Conservation (phyloP, 1,140 invertebrate species). For the Halictus rubicundus region DNA sequence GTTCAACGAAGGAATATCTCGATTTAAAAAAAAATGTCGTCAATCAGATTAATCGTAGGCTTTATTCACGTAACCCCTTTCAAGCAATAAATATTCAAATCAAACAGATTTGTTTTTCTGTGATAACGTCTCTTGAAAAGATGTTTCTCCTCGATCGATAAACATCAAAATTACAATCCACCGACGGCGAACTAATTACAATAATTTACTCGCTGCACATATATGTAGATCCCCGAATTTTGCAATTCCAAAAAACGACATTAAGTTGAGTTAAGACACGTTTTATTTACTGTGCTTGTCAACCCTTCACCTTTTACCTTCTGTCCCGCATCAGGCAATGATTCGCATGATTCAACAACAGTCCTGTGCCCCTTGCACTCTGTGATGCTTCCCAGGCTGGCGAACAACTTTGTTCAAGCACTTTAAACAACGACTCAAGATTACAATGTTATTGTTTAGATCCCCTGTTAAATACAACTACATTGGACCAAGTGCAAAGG, state of each 20-base stretch:
- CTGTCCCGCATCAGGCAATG: neutral
- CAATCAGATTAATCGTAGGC: slow-evolving; percentile 29
- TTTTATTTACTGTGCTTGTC: slow-evolving; percentile 1
- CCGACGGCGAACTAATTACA: neutral
- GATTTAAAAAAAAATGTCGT: slow-evolving; percentile 2
- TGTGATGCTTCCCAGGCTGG: neutral
- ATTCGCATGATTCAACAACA: neutral
- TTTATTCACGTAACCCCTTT: slow-evolving; percentile 28
- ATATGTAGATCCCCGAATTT: neutral
- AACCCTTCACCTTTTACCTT: slow-evolving; percentile 10
- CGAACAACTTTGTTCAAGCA: no score
- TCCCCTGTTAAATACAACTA: no score
- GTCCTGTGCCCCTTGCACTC: neutral
- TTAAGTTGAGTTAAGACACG: neutral
- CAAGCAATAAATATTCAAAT: slow-evolving; percentile 40
- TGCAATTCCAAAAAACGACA: neutral
- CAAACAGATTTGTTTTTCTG: slow-evolving; percentile 14
- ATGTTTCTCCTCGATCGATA: slow-evolving; percentile 19
- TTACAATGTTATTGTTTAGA: no score
- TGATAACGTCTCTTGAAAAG: neutral
- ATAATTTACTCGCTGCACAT: neutral
- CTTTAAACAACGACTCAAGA: no score
- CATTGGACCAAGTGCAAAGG: neutral
- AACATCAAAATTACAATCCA: slow-evolving; percentile 35
- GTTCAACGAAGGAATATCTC: slow-evolving; percentile 5